A percentile compares a stretch with the other conserved stretches of the same genome.
These are phyloP conservation scores for Anser cygnoides DNA, from an alignment of 2,113 vertebrate genomes.

Conservation along the genomic window DNA sequence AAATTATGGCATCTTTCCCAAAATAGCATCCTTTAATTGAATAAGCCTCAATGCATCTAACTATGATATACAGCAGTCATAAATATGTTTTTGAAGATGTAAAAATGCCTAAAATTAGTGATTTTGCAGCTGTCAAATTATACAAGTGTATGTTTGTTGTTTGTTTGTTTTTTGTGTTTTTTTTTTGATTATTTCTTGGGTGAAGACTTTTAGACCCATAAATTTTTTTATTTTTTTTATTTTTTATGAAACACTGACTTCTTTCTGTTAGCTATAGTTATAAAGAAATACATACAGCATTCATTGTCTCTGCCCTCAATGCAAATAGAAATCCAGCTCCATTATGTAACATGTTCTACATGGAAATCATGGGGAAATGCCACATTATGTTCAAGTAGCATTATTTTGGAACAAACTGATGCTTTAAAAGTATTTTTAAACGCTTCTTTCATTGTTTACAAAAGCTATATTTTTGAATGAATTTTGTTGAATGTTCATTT, in stretches of 20 bases:
- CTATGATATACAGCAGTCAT: background rate
- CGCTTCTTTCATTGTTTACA: background rate
- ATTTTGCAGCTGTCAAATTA: conserved; percentile 27
- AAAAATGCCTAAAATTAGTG: background rate
- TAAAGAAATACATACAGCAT: background rate
- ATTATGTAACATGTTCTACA: conserved; percentile 8
- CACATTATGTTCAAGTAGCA: background rate
- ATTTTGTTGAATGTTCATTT: background rate
- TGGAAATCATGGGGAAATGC: background rate
- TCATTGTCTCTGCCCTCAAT: conserved; percentile 16
- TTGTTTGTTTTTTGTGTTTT: background rate
- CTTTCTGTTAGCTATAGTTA: background rate
- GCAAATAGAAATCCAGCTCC: background rate
- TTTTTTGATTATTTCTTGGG: background rate
- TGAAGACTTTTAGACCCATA: background rate
- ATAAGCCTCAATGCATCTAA: conserved; percentile 5
- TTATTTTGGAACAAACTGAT: background rate
- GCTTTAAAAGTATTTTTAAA: background rate
- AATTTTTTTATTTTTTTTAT: background rate
- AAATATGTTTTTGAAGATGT: conserved; percentile 33
- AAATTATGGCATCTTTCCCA: background rate
- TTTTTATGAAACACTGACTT: background rate
- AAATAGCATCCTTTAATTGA: conserved; percentile 42
- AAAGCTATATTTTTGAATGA: background rate
- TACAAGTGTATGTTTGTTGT: background rate